phyloP scores from a whole-genome alignment of 1,140 invertebrate genomes.

The Drosophila sucinea region DNA sequence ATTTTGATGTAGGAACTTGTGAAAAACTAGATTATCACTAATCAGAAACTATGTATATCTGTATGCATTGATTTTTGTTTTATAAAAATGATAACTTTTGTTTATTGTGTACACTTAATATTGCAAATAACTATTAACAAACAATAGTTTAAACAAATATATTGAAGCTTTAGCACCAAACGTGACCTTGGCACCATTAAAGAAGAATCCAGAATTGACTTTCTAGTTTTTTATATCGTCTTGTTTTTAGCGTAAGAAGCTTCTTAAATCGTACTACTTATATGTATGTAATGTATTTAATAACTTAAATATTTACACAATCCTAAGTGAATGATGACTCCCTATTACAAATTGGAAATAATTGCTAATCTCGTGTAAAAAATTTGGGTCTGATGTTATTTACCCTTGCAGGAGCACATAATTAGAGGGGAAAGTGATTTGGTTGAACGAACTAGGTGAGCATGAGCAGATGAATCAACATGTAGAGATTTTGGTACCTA shows the following conservation, averaged over 20 bases:
- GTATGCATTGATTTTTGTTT: background rate
- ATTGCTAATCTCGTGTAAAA: slow-evolving; percentile 48
- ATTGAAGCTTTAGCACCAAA: slow-evolving; percentile 42
- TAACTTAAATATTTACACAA: slow-evolving; percentile 69
- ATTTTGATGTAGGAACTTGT: too few relatives aligned
- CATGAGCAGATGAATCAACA: too few relatives aligned
- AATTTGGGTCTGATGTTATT: background rate
- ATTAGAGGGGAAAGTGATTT: too few relatives aligned
- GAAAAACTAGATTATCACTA: too few relatives aligned
- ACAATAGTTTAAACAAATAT: slow-evolving; percentile 52
- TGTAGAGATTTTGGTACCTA: too few relatives aligned
- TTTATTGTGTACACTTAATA: slow-evolving; percentile 52
- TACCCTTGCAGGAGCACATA: background rate
- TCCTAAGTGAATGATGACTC: slow-evolving; percentile 29
- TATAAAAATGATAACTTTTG: slow-evolving; percentile 67
- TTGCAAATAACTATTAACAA: slow-evolving; percentile 77
- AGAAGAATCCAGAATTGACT: slow-evolving; percentile 47
- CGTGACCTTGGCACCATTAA: slow-evolving; percentile 34
- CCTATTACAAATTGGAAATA: background rate
- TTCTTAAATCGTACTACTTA: slow-evolving; percentile 55
- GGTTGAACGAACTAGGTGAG: too few relatives aligned
- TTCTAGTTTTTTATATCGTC: slow-evolving; percentile 18
- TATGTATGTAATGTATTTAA: slow-evolving; percentile 32
- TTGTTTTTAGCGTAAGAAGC: slow-evolving; percentile 57
- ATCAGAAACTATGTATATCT: background rate